Evolutionary conservation across 2,888 invertebrate species (phyloP).

Genomic region (Boloria euphrosyne): DNA sequence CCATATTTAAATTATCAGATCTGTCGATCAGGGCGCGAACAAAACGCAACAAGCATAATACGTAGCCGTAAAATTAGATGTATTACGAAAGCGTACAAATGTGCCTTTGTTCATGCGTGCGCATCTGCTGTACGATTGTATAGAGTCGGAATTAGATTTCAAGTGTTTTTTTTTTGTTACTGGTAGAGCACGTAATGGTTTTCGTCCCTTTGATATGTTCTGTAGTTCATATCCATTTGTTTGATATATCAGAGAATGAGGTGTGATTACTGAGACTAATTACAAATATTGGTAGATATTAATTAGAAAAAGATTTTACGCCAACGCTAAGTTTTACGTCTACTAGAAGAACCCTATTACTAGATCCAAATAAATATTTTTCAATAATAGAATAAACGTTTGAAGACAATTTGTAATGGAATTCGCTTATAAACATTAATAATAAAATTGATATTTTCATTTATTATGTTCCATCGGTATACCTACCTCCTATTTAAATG

Average conservation of each 20-base stretch:
- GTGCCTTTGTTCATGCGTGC: constrained; percentile 63
- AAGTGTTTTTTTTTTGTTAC: constrained; percentile 42
- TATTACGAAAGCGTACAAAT: constrained; percentile 63
- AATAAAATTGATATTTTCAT: no score
- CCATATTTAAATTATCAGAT: constrained; percentile 79
- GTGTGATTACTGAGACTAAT: neutral
- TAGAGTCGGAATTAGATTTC: constrained; percentile 71
- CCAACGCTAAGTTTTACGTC: no score
- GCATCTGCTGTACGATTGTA: constrained; percentile 72
- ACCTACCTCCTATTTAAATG: no score
- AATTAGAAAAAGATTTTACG: no score
- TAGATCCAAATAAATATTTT: no score
- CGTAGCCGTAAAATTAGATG: constrained; percentile 61
- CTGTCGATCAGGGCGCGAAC: constrained; percentile 74
- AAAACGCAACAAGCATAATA: constrained; percentile 53
- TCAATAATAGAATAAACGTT: no score
- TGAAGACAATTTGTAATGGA: no score
- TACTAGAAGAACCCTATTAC: no score
- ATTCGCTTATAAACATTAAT: no score
- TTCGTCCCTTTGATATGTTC: constrained; percentile 30
- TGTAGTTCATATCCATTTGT: constrained; percentile 3
- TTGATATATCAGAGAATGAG: neutral
- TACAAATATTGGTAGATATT: no score
- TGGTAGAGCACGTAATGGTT: constrained; percentile 30
- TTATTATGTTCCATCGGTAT: no score